Evolutionary conservation across 2,888 invertebrate species (phyloP), one percentile per base, ranked within the genome.

Genomic region (Torymus aiolomorphi): DNA sequence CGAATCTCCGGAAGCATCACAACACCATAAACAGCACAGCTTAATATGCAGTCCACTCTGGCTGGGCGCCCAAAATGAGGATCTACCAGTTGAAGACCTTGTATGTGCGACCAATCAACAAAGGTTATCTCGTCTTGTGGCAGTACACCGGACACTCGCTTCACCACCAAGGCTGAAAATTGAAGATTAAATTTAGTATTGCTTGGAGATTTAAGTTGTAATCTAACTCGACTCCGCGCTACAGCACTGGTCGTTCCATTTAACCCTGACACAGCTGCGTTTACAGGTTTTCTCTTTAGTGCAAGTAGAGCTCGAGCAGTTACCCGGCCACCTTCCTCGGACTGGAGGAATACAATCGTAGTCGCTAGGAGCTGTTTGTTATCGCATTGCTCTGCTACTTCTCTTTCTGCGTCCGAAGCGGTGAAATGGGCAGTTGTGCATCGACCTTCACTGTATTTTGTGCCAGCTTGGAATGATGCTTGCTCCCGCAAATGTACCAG

Each of bases 31-130:
- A 13, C 20, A 12, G 59, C 59, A 1, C 4, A 59, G 5, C n/a
- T 59, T 10, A 59, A 59, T 12, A 59, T 59, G 59, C 59, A 59
- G n/a, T n/a, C n/a, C n/a, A n/a, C n/a, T n/a, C n/a, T n/a, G n/a
- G n/a, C n/a, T n/a, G n/a, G n/a, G n/a, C n/a, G n/a, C n/a, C n/a
- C n/a, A n/a, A n/a, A n/a, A n/a, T n/a, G n/a, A n/a, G n/a, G n/a
- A n/a, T n/a, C n/a, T n/a, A n/a, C n/a, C n/a, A n/a, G n/a, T n/a
- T n/a, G n/a, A n/a, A n/a, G n/a, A n/a, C n/a, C n/a, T n/a, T 59
- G 10, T n/a, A 59, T 12, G n/a, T 59, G 16, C 16, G 59, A 10
- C 59, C 59, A 59, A 20, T 20, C 10, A 1, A 10, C 2, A 59
- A 10, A 12, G 12, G 2, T 59, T 10, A 59, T 20, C 59, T 10